Base-by-base conservation (phyloP, 1,140 invertebrate genomes). In the Charaxes varanes region DNA sequence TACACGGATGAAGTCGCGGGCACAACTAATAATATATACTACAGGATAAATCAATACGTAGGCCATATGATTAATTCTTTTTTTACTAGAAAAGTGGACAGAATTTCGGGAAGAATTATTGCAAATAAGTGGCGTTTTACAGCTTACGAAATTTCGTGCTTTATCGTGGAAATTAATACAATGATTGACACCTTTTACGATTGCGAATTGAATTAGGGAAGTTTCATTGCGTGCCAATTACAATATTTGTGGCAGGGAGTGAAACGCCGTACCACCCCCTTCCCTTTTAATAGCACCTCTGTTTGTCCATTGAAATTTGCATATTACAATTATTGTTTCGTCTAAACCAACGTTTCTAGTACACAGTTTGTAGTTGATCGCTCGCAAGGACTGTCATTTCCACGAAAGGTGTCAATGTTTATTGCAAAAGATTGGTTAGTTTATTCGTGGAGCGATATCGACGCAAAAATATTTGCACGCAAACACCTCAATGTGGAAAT, bases 271-370 rank as follows among this genome's bases (percentile, higher is more conserved):
- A 64, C 73, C 69, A 67, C 46, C 68, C 63, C 63, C 62, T 32
- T 53, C 52, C 62, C 38, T 58, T 58, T 51, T 74, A 81, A 81
- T 78, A 63, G 76, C 62, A 65, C 68, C 53, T 50, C 48, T 58
- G 59, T 52, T 67, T 67, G 60, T 69, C 62, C 62, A 45, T 56
- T 77, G 72, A n/a, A 71, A 78, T 81, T 78, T 81, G 60, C 73
- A 81, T 78, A 63, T 66, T 76, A 63, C 44, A 67, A 73, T 46
- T 53, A 64, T 62, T 59, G 62, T 54, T 62, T 57, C 41, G 31
- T 41, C 45, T 55, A 55, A 55, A 56, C 27, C 22, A 41, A 35
- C 44, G 42, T 62, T 41, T 43, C 43, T 30, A 43, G 23, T 17
- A 22, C 40, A 60, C 56, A 64, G 62, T 65, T 59, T 24, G 36